phyloP scores from a whole-genome alignment of 92 coral and sea anemone species.

The Zoanthus solanderi region DNA sequence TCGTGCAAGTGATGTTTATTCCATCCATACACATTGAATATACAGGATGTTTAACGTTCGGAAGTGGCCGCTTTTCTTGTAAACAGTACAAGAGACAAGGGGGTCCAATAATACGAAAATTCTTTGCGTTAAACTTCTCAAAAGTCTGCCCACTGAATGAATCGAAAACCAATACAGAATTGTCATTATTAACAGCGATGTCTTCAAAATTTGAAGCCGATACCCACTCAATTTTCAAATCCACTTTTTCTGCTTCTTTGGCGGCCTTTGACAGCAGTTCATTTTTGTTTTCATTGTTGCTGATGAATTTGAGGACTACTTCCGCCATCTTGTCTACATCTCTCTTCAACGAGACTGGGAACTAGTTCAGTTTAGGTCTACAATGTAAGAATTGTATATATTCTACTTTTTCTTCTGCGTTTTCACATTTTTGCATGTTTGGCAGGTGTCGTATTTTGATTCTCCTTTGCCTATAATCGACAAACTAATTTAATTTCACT shows the following conservation, averaged over 20 bases:
- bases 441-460: not conserved
- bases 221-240: slow-evolving; percentile 75
- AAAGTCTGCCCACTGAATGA: slow-evolving; percentile 82
- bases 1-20: slow-evolving; percentile 74
- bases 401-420: not conserved
- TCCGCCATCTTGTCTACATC: slow-evolving; percentile 63
- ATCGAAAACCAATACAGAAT: slow-evolving; percentile 79
- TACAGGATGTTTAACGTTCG: slow-evolving; percentile 69
- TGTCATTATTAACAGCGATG: slow-evolving; percentile 58
- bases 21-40: slow-evolving; percentile 82
- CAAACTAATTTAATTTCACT: not conserved
- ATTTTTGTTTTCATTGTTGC: slow-evolving; percentile 65
- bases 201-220: slow-evolving; percentile 59
- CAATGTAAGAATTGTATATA: not conserved
- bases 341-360: not conserved
- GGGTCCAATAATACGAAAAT: slow-evolving; percentile 89
- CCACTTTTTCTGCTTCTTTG: slow-evolving; percentile 70
- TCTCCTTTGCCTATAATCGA: not conserved
- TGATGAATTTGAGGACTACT: slow-evolving; percentile 68
- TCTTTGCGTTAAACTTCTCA: slow-evolving; percentile 71
- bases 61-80: slow-evolving; percentile 74
- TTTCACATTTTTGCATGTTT: not conserved
- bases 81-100: slow-evolving; percentile 86
- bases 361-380: not conserved
- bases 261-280: slow-evolving; percentile 70